Evolutionary conservation across 1,140 invertebrate species (phyloP), one percentile per base, ranked within the genome.

Genomic region (Aphidius ervi): DNA sequence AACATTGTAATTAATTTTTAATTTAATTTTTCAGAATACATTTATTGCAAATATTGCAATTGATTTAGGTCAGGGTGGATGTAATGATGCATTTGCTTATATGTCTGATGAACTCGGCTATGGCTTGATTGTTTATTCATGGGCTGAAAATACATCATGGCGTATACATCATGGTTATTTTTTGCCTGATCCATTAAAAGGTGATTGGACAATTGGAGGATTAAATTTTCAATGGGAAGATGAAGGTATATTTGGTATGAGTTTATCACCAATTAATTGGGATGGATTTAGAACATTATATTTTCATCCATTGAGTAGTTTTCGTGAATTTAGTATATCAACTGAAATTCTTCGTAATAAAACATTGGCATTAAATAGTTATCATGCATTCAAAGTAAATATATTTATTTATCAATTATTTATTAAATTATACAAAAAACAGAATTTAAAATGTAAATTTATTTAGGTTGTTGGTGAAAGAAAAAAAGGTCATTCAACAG

Each of bases 61-160:
- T 1, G 90, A 93, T 63, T 80, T 90, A 56, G 89, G 89, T 48
- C 81, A 83, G 63, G 73, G 71, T 45, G 84, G 78, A 46, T 92
- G 90, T 68, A 85, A 91, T 0, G 89, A 93, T 68, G 85, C 86
- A 0, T 89, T 84, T 67, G 89, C 89, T 2, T 92, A 92, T 66
- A 86, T 91, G 73, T 89, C 89, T 0, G 90, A 92, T 68, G 90
- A 92, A 72, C 74, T 91, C 1, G 89, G 89, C n/a, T 92, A 92
- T 66, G 90, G 89, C 2, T 71, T 92, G 4, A 87, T 92, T 42
- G 84, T 86, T 3, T 92, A 92, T 70, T 90, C 88, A 0, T 90
- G 86, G 84, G 80, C 84, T 65, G 73, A 83, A 59, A 88, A 92
- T 70, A 85, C 82, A 63, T 91, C 89, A 2, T 92, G 90, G 90